Evolutionary conservation across 2,888 invertebrate species (phyloP), one percentile per base, ranked within the genome.

Genomic region (Tanytarsus gracilentus): DNA sequence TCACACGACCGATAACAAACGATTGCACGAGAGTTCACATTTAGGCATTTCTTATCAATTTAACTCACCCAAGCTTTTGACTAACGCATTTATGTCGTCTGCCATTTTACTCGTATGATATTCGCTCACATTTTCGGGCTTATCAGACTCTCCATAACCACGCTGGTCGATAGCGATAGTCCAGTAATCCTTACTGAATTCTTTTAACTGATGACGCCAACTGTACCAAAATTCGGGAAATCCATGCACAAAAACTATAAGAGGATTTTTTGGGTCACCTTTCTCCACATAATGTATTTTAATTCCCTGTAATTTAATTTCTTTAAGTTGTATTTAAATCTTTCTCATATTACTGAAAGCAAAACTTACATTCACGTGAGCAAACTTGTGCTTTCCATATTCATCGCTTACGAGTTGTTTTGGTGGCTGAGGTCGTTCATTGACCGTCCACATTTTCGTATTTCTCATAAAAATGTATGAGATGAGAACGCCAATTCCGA

Each of bases 161-260:
- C 85, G 73, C 76, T 82, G 72, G 66, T 86, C 86, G 2, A 85
- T 67, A 8, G 85, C 85, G 16, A 86, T 78, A 49, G 80, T 79
- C 81, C 81, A 80, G 68, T 81, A 80, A 66, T 79, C 75, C 65
- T 78, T 77, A 39, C 79, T 76, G 65, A 86, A 85, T 63, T 83
- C 79, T 27, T 76, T 71, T 7, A 87, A 73, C 70, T 87, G 86
- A 69, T 83, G 76, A 61, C 85, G 73, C 85, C 86, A 87, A 0
- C 83, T 82, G 69, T 82, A 87, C 86, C 86, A 87, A 67, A 85
- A 85, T 67, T 86, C 86, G 0, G 86, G 86, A 66, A 83, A 87
- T 9, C 87, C 87, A 67, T 87, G 86, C 0, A 87, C 65, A 65
- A 85, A 81, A 44, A 87, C 63, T 79, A 87, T 80, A 61, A 86